These are phyloP conservation scores for Drosophila affinis DNA, from an alignment of 2,888 invertebrate genomes.

Conservation along the genomic window DNA sequence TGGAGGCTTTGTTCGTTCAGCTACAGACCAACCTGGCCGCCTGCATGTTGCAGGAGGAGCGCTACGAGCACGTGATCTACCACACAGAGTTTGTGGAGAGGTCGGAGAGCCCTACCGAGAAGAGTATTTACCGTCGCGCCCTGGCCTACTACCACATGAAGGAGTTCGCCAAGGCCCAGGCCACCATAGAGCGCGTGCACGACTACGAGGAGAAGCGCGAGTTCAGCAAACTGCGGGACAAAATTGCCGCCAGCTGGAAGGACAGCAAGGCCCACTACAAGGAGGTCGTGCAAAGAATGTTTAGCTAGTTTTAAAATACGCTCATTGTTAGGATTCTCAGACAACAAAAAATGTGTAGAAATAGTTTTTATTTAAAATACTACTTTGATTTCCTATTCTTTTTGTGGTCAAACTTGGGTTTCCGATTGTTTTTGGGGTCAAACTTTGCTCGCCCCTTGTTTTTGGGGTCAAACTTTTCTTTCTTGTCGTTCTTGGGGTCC, in stretches of 20 bases:
- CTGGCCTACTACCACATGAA: constrained; percentile 85
- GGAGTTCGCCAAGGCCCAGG: constrained; percentile 88
- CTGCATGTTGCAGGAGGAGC: constrained; percentile 89
- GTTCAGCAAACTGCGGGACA: constrained; percentile 86
- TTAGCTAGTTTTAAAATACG: constrained; percentile 67
- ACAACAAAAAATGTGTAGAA: constrained; percentile 26
- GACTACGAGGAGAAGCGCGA: constrained; percentile 88
- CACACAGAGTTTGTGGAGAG: constrained; percentile 85
- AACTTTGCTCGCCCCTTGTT: constrained; percentile 6
- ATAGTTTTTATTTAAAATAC: constrained; percentile 42
- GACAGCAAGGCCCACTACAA: constrained; percentile 86
- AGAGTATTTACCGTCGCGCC: constrained; percentile 85
- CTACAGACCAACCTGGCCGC: constrained; percentile 93
- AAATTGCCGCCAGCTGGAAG: constrained; percentile 85
- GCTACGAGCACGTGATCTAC: constrained; percentile 87
- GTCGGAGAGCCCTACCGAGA: constrained; percentile 80
- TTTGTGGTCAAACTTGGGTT: constrained; percentile 28
- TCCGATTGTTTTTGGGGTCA: constrained; percentile 10
- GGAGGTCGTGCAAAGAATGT: constrained; percentile 85
- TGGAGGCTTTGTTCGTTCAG: constrained; percentile 87
- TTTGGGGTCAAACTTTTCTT: constrained; percentile 4
- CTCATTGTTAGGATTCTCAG: constrained; percentile 7
- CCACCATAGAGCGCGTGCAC: constrained; percentile 84
- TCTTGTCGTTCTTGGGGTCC: neutral
- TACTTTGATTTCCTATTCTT: constrained; percentile 53